These are phyloP conservation scores for Euplagia quadripunctaria DNA, from an alignment of 2,888 invertebrate genomes.

Conservation along the genomic window DNA sequence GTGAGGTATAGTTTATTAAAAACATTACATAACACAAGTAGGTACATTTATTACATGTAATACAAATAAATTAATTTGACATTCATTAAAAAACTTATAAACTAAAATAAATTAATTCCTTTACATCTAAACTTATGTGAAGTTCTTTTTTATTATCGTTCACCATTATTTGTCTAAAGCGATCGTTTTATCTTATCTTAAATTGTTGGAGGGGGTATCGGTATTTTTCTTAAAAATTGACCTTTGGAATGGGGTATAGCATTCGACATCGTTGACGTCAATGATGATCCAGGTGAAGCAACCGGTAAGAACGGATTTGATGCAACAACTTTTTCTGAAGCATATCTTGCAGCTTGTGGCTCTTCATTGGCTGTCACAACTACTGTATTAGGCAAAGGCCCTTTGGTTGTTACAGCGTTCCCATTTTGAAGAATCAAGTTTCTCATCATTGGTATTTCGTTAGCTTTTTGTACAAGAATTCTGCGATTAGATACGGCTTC, in stretches of 20 bases:
- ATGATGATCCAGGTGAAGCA: slow-evolving; percentile 58
- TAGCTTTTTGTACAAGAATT: slow-evolving; percentile 19
- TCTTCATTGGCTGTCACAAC: slow-evolving; percentile 1
- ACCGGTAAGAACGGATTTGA: slow-evolving; percentile 60
- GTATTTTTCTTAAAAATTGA: slow-evolving; percentile 70
- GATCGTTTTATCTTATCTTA: slow-evolving; percentile 26
- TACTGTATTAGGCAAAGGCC: slow-evolving; percentile 6
- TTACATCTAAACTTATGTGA: neutral
- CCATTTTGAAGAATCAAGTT: slow-evolving; percentile 6
- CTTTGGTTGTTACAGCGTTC: neutral
- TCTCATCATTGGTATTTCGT: slow-evolving; percentile 21
- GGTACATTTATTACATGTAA: neutral
- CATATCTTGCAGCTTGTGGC: neutral
- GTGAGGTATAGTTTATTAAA: neutral
- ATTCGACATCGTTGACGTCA: slow-evolving; percentile 39
- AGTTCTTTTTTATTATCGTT: neutral
- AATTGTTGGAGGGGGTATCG: slow-evolving; percentile 66
- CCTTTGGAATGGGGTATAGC: slow-evolving; percentile 57
- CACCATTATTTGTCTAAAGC: neutral
- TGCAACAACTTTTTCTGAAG: neutral
- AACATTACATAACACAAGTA: neutral
- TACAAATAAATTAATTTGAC: neutral
- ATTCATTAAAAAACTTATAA: neutral
- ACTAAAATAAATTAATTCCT: slow-evolving; percentile 16
- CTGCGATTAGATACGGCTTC: slow-evolving; percentile 3